Evolutionary conservation across 2,797 vertebrate species (phyloP).

Genomic region (Glyptemys insculpta): DNA sequence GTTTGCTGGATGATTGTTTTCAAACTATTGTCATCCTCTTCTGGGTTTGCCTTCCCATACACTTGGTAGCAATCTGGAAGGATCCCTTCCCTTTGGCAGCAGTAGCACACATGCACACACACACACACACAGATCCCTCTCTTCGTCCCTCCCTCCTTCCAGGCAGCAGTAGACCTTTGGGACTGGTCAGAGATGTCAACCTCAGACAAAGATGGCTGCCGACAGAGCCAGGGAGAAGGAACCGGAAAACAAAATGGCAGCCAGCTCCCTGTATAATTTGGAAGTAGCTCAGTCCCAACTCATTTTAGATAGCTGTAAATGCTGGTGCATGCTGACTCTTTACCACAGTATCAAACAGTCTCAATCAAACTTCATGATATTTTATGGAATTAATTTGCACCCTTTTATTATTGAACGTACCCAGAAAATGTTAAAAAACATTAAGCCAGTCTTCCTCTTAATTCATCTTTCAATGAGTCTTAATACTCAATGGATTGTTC

Average conservation of each 20-base stretch:
- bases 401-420: neutral
- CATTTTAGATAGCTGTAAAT: neutral
- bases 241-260: neutral
- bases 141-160: neutral
- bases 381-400: neutral
- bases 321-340: neutral
- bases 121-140: neutral
- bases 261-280: neutral
- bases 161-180: neutral
- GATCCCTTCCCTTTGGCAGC: neutral
- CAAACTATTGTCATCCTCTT: neutral
- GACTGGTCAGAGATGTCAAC: rapidly evolving
- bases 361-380: neutral
- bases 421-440: neutral
- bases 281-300: neutral
- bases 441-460: neutral
- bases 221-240: neutral
- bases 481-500: neutral
- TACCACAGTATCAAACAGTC: neutral
- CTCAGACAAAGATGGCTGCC: neutral
- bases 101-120: neutral
- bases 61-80: neutral
- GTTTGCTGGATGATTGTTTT: neutral
- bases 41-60: slow-evolving; percentile 6
- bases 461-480: neutral